phyloP scores from a whole-genome alignment of 2,113 vertebrate genomes.

The Sapayoa aenigma region DNA sequence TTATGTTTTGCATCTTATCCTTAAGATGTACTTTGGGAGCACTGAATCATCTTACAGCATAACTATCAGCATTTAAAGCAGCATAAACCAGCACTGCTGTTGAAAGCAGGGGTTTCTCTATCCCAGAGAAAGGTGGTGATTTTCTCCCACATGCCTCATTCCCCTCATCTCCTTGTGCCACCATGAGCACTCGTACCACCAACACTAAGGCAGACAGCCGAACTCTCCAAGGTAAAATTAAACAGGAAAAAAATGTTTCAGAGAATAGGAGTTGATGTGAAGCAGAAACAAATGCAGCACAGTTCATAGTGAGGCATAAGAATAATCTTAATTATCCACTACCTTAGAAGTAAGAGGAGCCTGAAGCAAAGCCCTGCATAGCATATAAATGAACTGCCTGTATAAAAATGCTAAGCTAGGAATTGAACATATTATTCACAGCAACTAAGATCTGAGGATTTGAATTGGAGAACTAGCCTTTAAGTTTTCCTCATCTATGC shows the following conservation, averaged over 20 bases:
- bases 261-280: not conserved
- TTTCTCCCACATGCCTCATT: rapidly evolving
- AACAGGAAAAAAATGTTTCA: not conserved
- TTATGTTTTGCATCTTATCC: not conserved
- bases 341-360: not conserved
- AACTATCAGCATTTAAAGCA: not conserved
- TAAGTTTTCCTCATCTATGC: not conserved
- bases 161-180: not conserved
- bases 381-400: not conserved
- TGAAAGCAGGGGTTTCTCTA: not conserved
- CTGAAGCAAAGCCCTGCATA: not conserved
- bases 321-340: not conserved
- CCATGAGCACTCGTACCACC: not conserved
- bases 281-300: not conserved
- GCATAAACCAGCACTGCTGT: not conserved
- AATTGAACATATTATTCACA: not conserved
- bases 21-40: not conserved
- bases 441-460: not conserved
- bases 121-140: not conserved
- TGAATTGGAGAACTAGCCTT: not conserved
- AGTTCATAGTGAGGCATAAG: not conserved
- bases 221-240: not conserved
- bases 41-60: not conserved
- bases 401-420: not conserved
- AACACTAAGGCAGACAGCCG: not conserved